Conservation (phyloP, 2,888 invertebrate genomes). For the Caenorhabditis uteleia region DNA sequence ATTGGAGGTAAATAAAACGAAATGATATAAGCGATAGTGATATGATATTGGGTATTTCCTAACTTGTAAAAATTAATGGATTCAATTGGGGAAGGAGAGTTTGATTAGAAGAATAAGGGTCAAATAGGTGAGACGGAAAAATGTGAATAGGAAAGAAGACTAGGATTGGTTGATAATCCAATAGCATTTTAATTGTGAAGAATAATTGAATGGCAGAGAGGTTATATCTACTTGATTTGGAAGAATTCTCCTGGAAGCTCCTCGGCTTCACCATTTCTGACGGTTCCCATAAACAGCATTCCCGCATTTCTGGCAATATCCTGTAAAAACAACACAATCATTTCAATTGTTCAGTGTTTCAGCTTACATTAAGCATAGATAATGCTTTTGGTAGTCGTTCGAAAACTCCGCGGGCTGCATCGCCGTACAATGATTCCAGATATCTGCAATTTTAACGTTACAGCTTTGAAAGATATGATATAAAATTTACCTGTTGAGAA, state of each 20-base stretch:
- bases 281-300: slow-evolving; percentile 60
- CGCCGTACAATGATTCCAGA: slow-evolving; percentile 62
- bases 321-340: not conserved
- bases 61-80: not conserved
- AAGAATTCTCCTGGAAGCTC: slow-evolving; percentile 63
- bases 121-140: slow-evolving; percentile 11
- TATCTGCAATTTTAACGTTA: slow-evolving; percentile 48
- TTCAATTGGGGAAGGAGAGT: slow-evolving; percentile 1
- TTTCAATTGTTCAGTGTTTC: not conserved
- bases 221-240: slow-evolving; percentile 43
- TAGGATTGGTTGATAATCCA: slow-evolving; percentile 4
- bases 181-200: slow-evolving; percentile 3
- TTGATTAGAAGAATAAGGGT: not conserved
- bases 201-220: not conserved
- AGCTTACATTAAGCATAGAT: slow-evolving; percentile 44
- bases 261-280: slow-evolving; percentile 54
- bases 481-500: slow-evolving; percentile 30
- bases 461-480: not conserved
- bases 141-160: slow-evolving; percentile 3
- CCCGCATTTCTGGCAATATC: slow-evolving; percentile 54
- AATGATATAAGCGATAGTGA: slow-evolving; percentile 36
- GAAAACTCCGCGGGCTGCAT: slow-evolving; percentile 49
- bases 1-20: slow-evolving; percentile 4
- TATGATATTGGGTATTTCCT: slow-evolving; percentile 34
- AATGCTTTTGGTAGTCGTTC: slow-evolving; percentile 54